Evolutionary conservation across 2,113 vertebrate genomes (phyloP).

Genomic region (Sturnira hondurensis): DNA sequence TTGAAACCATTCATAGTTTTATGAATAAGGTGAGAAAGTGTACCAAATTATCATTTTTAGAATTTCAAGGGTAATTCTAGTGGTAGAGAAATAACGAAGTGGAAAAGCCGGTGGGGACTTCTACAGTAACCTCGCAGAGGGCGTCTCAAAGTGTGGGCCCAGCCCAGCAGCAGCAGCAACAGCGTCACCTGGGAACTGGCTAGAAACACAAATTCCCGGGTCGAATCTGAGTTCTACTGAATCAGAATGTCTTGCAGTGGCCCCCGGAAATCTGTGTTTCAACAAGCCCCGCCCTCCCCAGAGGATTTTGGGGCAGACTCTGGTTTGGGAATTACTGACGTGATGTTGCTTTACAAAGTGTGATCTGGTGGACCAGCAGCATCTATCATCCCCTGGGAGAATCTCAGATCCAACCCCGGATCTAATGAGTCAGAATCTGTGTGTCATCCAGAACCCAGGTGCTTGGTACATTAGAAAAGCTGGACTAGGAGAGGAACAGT

Average conservation of each 20-base stretch:
- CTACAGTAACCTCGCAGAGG: not conserved
- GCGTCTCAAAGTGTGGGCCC: not conserved
- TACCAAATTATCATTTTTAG: not conserved
- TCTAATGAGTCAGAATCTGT: not conserved
- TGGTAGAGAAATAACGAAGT: not conserved
- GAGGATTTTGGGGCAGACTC: not conserved
- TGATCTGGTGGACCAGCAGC: not conserved
- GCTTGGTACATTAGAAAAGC: not conserved
- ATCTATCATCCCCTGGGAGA: not conserved
- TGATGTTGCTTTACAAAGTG: not conserved
- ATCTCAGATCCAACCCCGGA: not conserved
- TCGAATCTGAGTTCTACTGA: not conserved
- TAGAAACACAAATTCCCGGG: not conserved
- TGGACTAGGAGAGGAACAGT: not conserved
- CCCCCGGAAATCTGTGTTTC: not conserved
- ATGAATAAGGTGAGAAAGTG: not conserved
- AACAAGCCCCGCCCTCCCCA: rapidly evolving
- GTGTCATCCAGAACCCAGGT: not conserved
- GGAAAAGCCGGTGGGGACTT: not conserved
- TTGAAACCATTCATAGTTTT: not conserved
- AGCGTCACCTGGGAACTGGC: not conserved
- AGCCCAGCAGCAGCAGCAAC: not conserved
- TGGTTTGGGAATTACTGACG: not conserved
- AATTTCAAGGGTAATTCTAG: not conserved
- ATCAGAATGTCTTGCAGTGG: not conserved